These are phyloP conservation scores for Dendronephthya gigantea DNA, from an alignment of 64 coral and sea anemone genomes.

Conservation along the genomic window DNA sequence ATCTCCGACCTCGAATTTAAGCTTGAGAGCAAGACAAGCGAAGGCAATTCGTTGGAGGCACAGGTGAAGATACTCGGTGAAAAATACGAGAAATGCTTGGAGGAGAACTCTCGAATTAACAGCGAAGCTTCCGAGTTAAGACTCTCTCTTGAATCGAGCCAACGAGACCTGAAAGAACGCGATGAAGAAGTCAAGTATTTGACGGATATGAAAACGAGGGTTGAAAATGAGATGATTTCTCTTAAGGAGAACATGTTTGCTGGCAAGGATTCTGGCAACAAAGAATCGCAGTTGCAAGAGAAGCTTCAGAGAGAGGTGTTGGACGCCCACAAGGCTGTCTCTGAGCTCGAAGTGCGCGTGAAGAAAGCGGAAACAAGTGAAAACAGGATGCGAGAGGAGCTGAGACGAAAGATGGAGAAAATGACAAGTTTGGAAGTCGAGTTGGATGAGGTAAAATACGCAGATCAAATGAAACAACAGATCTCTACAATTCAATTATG, in stretches of 20 bases:
- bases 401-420: neutral
- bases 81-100: neutral
- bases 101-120: neutral
- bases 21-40: neutral
- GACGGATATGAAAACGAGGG: neutral
- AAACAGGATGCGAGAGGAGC: neutral
- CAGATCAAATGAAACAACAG: no score
- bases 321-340: neutral
- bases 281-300: neutral
- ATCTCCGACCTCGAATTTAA: neutral
- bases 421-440: neutral
- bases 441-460: neutral
- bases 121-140: neutral
- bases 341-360: neutral
- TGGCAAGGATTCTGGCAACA: neutral
- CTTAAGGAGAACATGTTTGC: neutral
- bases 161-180: neutral
- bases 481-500: no score
- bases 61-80: neutral
- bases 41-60: neutral
- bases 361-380: neutral
- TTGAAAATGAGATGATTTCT: neutral
- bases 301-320: neutral
- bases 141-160: neutral
- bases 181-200: neutral